phyloP scores from a whole-genome alignment of 1,140 invertebrate genomes.

The Drosophila grimshawi region DNA sequence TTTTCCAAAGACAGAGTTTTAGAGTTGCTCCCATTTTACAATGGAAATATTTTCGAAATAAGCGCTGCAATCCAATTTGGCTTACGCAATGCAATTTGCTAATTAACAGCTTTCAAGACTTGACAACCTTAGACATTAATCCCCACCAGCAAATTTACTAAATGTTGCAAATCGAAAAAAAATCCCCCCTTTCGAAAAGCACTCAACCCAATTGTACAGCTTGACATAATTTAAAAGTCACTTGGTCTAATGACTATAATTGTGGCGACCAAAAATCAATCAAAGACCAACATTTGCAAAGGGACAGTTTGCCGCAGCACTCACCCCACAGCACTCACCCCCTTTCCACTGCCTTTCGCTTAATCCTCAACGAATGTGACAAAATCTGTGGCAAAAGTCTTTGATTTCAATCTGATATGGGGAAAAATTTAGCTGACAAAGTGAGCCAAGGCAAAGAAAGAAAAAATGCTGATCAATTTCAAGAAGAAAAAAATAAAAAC shows the following conservation, averaged over 20 bases:
- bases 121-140: background rate
- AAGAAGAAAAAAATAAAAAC: constrained; percentile 3
- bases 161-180: background rate
- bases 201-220: constrained; percentile 19
- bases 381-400: constrained; percentile 53
- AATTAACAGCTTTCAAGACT: constrained; percentile 4
- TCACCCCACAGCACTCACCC: constrained; percentile 10
- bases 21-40: too few species aligned
- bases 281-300: constrained; percentile 9
- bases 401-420: constrained; percentile 19
- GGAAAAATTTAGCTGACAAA: background rate
- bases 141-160: too few species aligned
- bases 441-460: constrained; percentile 16
- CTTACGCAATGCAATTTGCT: constrained; percentile 1
- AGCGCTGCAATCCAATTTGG: background rate
- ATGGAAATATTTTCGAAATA: background rate
- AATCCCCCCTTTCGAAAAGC: background rate
- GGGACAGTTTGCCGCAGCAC: background rate
- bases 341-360: constrained; percentile 1
- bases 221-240: constrained; percentile 50
- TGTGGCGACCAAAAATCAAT: constrained; percentile 37
- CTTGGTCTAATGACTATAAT: constrained; percentile 52
- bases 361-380: constrained; percentile 45
- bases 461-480: background rate
- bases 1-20: too few species aligned